phyloP scores from a whole-genome alignment of 1,140 invertebrate species.

The Ruditapes philippinarum region DNA sequence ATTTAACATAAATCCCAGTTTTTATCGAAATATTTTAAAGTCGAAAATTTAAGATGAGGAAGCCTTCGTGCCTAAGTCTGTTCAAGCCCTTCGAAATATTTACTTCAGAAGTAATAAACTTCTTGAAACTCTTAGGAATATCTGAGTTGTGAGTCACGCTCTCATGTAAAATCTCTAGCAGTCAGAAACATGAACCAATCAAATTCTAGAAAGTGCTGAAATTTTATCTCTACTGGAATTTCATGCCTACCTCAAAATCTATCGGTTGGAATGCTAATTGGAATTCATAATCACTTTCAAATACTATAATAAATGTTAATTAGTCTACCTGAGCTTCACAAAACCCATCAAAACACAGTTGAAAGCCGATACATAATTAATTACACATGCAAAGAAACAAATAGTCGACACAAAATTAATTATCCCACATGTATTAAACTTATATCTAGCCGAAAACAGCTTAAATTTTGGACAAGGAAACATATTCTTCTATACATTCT shows the following conservation, averaged over 20 bases:
- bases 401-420: background rate
- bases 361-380: no score
- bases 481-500: background rate
- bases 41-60: background rate
- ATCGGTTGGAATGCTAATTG: background rate
- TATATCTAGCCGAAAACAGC: background rate
- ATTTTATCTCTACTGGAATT: slow-evolving; percentile 46
- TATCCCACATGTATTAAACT: background rate
- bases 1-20: background rate
- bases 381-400: background rate
- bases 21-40: background rate
- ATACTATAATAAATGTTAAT: background rate
- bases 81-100: slow-evolving; percentile 8
- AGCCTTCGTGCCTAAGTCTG: background rate
- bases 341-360: no score
- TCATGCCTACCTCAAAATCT: background rate
- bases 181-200: slow-evolving; percentile 41
- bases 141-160: slow-evolving; percentile 28
- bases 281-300: background rate
- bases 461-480: background rate
- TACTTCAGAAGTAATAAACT: background rate
- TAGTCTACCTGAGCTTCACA: no score
- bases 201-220: slow-evolving; percentile 44
- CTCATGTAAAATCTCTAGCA: slow-evolving; percentile 28
- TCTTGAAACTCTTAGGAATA: background rate